Percentiles rank a stretch among this genome's conserved stretches.
Evolutionary conservation across 2,113 vertebrate species (phyloP).

Genomic region (Centropus bengalensis): DNA sequence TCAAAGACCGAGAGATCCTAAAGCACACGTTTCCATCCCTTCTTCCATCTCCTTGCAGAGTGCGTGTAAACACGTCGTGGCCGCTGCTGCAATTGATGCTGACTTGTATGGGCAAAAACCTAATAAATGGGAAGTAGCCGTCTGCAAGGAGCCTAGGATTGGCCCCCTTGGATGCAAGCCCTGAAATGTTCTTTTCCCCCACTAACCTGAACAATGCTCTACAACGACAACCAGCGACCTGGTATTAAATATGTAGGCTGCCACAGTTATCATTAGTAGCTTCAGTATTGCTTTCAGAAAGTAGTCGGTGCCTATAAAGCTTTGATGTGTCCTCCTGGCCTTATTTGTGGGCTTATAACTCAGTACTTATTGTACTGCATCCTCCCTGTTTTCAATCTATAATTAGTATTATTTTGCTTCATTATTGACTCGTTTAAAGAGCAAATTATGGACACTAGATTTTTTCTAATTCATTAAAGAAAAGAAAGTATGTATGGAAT

Average conservation of each 20-base stretch:
- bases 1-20: background rate
- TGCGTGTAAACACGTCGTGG: rapidly evolving
- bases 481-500: conserved; percentile 63
- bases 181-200: background rate
- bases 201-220: background rate
- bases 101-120: rapidly evolving
- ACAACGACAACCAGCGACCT: background rate
- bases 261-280: background rate
- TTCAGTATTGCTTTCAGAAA: background rate
- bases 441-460: conserved; percentile 60
- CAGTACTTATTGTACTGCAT: background rate
- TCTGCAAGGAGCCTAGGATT: background rate
- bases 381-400: background rate
- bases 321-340: conserved; percentile 62
- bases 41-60: rapidly evolving
- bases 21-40: rapidly evolving
- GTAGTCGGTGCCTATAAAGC: background rate
- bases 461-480: conserved; percentile 44
- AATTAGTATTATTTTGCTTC: conserved; percentile 60
- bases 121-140: rapidly evolving
- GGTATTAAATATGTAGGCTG: background rate
- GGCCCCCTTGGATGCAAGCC: background rate
- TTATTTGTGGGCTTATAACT: conserved; percentile 34
- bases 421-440: conserved; percentile 71
- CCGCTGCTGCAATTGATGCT: rapidly evolving